Evolutionary conservation across 2,888 invertebrate genomes (phyloP), one percentile per base, ranked within the genome.

Genomic region (Epirrita christyi): DNA sequence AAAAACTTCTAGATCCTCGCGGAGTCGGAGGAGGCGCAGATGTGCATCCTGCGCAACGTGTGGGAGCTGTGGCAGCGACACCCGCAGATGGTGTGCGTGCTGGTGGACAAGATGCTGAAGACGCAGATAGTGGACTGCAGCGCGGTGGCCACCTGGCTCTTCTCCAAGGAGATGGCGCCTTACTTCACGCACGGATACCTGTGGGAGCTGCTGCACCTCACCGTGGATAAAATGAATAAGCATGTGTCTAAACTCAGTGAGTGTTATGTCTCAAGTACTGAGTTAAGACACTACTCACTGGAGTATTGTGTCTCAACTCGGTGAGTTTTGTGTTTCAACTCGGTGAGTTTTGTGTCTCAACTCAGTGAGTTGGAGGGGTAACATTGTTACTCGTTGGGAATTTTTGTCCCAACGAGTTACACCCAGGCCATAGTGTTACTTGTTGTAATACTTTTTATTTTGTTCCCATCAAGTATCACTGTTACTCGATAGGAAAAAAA

Each of bases 81-180:
- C 86, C 97, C 98, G 69, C 99, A 99, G 93, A 99, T 99, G 98
- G 95, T 99, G 93, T 96, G 96, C 62, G 98, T 99, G 7, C 92
- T 99, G 4, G 96, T 98, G 3, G 99, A 99, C 89, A 99, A 99
- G 90, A 95, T 99, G 93, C 93, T 99, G 38, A 99, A 99, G 92
- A 98, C 98, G 21, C 98, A 98, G 86, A 96, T 99, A 51, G 97
- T 99, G 49, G 98, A 99, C 82, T 98, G 98, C 82, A 97, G 98
- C 53, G 97, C 98, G 0, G 98, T 99, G 10, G 98, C 99, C 44
- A 98, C 98, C 69, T 99, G 99, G 99, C 96, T 99, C 63, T 99
- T 99, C 91, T 97, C 98, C 5, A 97, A 97, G 85, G 83, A 84
- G 82, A 98, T 99, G 98, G 94, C 95, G 13, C 92, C 94, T 0